phyloP scores from a whole-genome alignment of 2,888 invertebrate species.

The Quadroppia sp. region DNA sequence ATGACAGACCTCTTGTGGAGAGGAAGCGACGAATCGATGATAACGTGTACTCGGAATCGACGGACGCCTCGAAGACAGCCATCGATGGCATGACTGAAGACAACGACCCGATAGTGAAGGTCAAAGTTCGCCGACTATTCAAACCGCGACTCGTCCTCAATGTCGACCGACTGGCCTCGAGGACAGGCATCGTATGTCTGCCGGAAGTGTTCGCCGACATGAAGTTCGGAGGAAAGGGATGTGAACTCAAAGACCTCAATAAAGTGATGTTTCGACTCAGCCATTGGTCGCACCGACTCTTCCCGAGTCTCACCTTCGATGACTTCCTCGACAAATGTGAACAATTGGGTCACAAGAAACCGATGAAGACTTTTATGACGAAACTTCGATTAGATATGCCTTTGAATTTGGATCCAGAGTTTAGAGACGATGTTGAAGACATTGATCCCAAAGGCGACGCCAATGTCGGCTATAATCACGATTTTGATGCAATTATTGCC shows the following conservation, averaged over 20 bases:
- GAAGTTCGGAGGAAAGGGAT: constrained; percentile 73
- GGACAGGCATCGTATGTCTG: constrained; percentile 74
- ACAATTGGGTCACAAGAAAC: constrained; percentile 73
- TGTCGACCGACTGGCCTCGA: constrained; percentile 62
- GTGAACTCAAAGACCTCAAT: constrained; percentile 73
- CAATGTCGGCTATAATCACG: neutral
- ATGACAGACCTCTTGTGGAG: too few species aligned
- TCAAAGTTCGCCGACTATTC: constrained; percentile 38
- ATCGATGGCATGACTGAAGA: neutral
- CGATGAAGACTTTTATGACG: constrained; percentile 49
- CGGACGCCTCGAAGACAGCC: neutral
- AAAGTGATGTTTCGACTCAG: constrained; percentile 74
- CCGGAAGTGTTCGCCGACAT: constrained; percentile 74
- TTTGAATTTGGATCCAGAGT: constrained; percentile 11
- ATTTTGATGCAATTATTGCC: constrained; percentile 6
- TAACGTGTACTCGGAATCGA: too few species aligned
- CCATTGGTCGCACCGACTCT: constrained; percentile 89
- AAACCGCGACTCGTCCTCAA: constrained; percentile 44
- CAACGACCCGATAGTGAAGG: neutral
- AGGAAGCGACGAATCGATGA: too few species aligned
- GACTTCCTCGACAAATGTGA: constrained; percentile 76
- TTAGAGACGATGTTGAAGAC: too few species aligned
- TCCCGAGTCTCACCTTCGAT: constrained; percentile 81
- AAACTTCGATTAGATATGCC: constrained; percentile 39
- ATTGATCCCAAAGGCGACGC: neutral